Evolutionary conservation across 2,113 vertebrate species (phyloP).

Genomic region (Rhagologus leucostigma): DNA sequence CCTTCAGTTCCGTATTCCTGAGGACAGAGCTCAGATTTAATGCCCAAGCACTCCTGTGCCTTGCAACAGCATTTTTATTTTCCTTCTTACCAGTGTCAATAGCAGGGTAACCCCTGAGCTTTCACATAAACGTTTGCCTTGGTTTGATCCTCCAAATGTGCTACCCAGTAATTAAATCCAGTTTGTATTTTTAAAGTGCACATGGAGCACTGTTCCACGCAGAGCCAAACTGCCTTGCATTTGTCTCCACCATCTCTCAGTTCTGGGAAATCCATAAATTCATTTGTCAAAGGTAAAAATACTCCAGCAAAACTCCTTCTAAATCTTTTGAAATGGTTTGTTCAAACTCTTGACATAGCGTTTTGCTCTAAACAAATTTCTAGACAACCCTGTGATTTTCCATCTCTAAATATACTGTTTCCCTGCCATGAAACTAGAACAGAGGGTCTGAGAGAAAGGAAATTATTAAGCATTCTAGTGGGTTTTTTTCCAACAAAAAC

Average conservation of each 20-base stretch:
- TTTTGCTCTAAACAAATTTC: slow-evolving; percentile 71
- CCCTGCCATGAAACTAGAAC: slow-evolving; percentile 65
- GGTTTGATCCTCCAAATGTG: background rate
- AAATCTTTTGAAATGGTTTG: slow-evolving; percentile 42
- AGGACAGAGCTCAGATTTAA: background rate
- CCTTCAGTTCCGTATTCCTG: background rate
- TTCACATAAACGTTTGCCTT: background rate
- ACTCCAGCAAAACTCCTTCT: background rate
- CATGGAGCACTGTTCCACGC: background rate
- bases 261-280: slow-evolving; percentile 40
- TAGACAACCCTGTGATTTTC: slow-evolving; percentile 49
- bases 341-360: slow-evolving; percentile 50
- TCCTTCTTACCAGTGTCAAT: background rate
- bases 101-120: slow-evolving; percentile 14
- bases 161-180: slow-evolving; percentile 23
- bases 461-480: slow-evolving; percentile 80
- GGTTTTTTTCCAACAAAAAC: slow-evolving; percentile 74
- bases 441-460: slow-evolving; percentile 75
- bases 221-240: background rate
- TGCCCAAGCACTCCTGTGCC: background rate
- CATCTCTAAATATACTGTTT: slow-evolving; percentile 64
- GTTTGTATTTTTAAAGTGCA: slow-evolving; percentile 21
- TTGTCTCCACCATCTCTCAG: background rate
- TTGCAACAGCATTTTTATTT: background rate
- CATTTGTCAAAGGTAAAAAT: slow-evolving; percentile 59